These are phyloP conservation scores for Sesia bembeciformis DNA, from an alignment of 2,888 invertebrate genomes.

Conservation along the genomic window DNA sequence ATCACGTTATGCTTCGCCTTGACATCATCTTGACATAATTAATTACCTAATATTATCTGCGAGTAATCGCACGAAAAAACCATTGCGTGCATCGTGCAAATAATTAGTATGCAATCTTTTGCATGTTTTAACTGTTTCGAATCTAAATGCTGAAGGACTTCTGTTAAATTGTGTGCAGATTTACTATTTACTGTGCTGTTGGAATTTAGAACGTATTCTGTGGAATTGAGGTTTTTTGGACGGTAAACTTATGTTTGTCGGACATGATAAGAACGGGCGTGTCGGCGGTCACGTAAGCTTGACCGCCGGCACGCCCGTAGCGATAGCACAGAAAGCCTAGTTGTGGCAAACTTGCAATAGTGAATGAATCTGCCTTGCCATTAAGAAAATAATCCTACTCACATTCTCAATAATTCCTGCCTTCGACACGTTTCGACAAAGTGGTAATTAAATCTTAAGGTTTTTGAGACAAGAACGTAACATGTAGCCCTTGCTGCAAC, in stretches of 20 bases:
- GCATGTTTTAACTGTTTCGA: constrained; percentile 7
- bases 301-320: background rate
- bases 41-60: constrained; percentile 17
- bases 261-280: constrained; percentile 7
- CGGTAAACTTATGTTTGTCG: constrained; percentile 3
- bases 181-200: background rate
- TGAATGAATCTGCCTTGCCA: background rate
- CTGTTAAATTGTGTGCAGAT: constrained; percentile 1
- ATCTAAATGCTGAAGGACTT: background rate
- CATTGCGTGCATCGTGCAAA: constrained; percentile 9
- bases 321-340: background rate
- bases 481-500: too few relatives aligned
- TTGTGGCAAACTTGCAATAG: background rate
- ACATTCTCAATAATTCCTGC: too few relatives aligned
- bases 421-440: too few relatives aligned
- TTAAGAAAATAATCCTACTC: too few relatives aligned
- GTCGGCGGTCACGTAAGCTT: constrained; percentile 19
- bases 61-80: constrained; percentile 16
- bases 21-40: constrained; percentile 17
- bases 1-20: constrained; percentile 19
- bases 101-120: background rate
- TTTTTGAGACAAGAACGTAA: too few relatives aligned
- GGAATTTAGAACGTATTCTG: background rate
- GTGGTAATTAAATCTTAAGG: too few relatives aligned
- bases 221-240: constrained; percentile 10